A percentile compares a stretch with the other conserved stretches of the same genome.
Evolutionary conservation across 2,797 vertebrate genomes (phyloP).

Genomic region (Bradypodion pumilum): DNA sequence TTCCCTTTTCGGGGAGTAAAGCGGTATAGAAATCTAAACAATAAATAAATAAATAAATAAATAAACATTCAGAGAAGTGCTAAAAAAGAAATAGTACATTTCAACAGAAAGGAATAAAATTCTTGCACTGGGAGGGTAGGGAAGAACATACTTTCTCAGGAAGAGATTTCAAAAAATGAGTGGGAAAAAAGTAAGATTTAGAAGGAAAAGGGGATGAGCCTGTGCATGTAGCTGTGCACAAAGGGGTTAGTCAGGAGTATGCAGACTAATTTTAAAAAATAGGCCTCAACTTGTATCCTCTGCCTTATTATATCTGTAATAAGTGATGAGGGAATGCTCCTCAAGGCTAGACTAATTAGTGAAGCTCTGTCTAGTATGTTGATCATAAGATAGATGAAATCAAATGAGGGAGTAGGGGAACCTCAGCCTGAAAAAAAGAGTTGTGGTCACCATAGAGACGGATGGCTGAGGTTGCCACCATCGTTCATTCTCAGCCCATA

Average conservation of each 20-base stretch:
- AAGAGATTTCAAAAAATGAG: neutral
- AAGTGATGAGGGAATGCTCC: neutral
- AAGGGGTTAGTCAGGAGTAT: neutral
- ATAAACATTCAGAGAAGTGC: neutral
- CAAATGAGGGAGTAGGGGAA: neutral
- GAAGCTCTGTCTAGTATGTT: too few relatives aligned
- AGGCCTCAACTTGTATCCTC: conserved; percentile 3
- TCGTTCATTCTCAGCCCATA: neutral
- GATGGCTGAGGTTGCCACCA: too few relatives aligned
- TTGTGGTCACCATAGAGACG: neutral
- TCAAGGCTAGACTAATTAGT: neutral
- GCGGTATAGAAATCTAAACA: too few relatives aligned
- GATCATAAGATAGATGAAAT: neutral
- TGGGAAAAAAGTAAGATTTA: neutral
- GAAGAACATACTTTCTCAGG: neutral
- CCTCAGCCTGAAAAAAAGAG: neutral
- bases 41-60: too few relatives aligned
- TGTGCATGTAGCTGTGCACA: neutral
- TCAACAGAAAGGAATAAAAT: neutral
- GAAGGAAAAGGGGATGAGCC: neutral
- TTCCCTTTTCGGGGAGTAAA: too few relatives aligned
- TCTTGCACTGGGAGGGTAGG: neutral
- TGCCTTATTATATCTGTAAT: neutral
- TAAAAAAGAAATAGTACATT: neutral
- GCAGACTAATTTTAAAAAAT: neutral